Evolutionary conservation across 1,140 invertebrate species (phyloP).

Genomic region (Drosophila kohkoa): DNA sequence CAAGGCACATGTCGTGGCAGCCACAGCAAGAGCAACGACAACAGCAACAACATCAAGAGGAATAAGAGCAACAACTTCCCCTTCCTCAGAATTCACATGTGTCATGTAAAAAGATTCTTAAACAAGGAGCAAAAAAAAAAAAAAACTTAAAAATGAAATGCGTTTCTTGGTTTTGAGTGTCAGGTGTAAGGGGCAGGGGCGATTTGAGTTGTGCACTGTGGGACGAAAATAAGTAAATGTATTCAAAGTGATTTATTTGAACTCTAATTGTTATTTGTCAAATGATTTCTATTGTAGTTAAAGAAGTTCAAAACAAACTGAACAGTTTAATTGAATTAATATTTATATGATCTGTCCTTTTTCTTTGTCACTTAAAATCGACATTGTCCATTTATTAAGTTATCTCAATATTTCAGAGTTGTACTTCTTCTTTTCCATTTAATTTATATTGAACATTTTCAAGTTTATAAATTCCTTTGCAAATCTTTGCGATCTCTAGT

Average conservation of each 20-base stretch:
- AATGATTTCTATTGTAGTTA: not conserved
- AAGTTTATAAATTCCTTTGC: too few species aligned
- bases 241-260: not conserved
- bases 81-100: slow-evolving; percentile 45
- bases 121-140: slow-evolving; percentile 58
- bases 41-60: slow-evolving; percentile 12
- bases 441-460: too few species aligned
- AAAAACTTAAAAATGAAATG: slow-evolving; percentile 77
- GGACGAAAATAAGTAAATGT: not conserved
- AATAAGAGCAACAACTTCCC: slow-evolving; percentile 2
- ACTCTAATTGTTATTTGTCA: not conserved
- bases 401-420: too few species aligned
- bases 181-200: slow-evolving; percentile 21
- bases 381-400: too few species aligned
- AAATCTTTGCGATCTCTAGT: too few species aligned
- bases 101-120: slow-evolving; percentile 80
- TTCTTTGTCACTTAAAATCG: too few species aligned
- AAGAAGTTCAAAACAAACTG: too few species aligned
- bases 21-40: slow-evolving; percentile 21
- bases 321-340: too few species aligned
- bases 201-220: not conserved
- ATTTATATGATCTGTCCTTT: too few species aligned
- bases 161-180: slow-evolving; percentile 61
- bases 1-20: slow-evolving; percentile 43
- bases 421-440: too few species aligned